A percentile compares a stretch with the other conserved stretches of the same genome.
phyloP scores from a whole-genome alignment of 2,888 invertebrate genomes.

The Scelioninae gen. 2 region DNA sequence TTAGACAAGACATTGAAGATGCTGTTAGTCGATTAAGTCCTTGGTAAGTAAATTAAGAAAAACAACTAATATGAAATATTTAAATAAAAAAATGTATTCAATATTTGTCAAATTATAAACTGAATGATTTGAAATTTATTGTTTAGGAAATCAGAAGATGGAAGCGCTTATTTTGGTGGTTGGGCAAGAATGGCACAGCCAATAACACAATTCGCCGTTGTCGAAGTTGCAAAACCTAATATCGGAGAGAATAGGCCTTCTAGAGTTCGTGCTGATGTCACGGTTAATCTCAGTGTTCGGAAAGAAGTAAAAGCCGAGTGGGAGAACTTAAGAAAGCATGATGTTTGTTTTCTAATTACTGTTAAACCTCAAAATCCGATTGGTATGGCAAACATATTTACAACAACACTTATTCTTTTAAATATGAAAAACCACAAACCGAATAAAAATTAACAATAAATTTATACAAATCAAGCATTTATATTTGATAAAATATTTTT shows the following conservation, averaged over 20 bases:
- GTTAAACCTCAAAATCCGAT: constrained; percentile 90
- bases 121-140: neutral
- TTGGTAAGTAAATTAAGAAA: constrained; percentile 80
- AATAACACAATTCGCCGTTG: constrained; percentile 92
- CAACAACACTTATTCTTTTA: too few species aligned
- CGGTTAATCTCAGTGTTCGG: constrained; percentile 92
- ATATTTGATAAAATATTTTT: too few species aligned
- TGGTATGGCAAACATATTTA: too few species aligned
- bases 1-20: constrained; percentile 98
- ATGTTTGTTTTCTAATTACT: constrained; percentile 97
- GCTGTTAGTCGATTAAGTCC: constrained; percentile 96
- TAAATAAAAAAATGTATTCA: constrained; percentile 5
- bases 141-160: constrained; percentile 89
- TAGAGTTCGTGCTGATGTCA: constrained; percentile 95
- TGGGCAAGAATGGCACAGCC: constrained; percentile 99
- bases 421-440: too few species aligned
- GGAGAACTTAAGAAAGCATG: constrained; percentile 97
- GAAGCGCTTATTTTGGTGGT: constrained; percentile 92
- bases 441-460: too few species aligned
- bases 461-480: too few species aligned
- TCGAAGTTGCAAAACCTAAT: constrained; percentile 95
- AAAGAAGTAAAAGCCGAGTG: constrained; percentile 96
- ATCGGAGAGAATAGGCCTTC: constrained; percentile 97
- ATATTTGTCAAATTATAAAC: too few species aligned
- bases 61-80: too few species aligned